Percentiles rank a stretch among this genome's conserved stretches.
Evolutionary conservation across 2,888 invertebrate genomes (phyloP).

Genomic region (Limnephilus marmoratus): DNA sequence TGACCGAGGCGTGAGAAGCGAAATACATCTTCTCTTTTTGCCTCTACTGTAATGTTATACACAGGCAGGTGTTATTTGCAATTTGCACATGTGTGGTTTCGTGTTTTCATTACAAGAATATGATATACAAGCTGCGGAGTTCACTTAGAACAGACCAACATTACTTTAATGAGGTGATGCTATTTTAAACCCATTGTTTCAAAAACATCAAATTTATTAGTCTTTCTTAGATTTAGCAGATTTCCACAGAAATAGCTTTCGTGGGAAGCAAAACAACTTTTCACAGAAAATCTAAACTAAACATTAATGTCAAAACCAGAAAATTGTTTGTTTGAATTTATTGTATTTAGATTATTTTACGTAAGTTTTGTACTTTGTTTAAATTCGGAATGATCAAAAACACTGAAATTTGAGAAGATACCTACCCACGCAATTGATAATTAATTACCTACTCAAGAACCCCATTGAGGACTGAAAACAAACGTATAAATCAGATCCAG

Average conservation of each 20-base stretch:
- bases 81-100: conserved; percentile 18
- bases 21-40: conserved; percentile 1
- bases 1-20: conserved; percentile 2
- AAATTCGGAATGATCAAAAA: background rate
- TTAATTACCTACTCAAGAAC: conserved; percentile 31
- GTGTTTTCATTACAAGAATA: background rate
- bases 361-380: background rate
- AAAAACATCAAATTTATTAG: background rate
- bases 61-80: conserved; percentile 35
- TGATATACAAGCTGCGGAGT: background rate
- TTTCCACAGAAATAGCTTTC: background rate
- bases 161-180: background rate
- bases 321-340: background rate
- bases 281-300: background rate
- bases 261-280: background rate
- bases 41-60: background rate
- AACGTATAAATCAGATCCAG: conserved; percentile 45
- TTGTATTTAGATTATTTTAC: background rate
- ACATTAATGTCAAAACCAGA: background rate
- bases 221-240: background rate
- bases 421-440: conserved; percentile 16
- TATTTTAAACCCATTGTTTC: background rate
- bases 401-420: conserved; percentile 17
- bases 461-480: conserved; percentile 36
- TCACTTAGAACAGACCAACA: background rate